Evolutionary conservation across 2,797 vertebrate species (phyloP).

Genomic region (Chanos chanos): DNA sequence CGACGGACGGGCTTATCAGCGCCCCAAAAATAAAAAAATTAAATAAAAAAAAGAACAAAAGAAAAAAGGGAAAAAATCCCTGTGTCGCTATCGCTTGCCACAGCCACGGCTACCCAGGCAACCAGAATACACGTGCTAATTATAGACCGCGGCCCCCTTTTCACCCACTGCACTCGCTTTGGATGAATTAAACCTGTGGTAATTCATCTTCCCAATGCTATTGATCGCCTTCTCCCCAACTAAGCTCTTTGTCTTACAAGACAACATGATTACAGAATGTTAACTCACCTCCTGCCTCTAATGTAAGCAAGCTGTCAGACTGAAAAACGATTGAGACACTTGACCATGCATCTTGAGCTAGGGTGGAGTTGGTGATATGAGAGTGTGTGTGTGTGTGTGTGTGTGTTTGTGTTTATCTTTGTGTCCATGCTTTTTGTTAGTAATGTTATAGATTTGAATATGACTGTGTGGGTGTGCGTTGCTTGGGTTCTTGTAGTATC

Average conservation of each 20-base stretch:
- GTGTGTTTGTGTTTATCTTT: no score
- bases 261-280: background rate
- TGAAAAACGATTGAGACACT: background rate
- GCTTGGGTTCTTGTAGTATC: no score
- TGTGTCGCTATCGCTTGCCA: background rate
- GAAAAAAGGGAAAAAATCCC: no score
- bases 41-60: no score
- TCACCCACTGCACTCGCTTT: background rate
- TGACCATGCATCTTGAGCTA: background rate
- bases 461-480: no score
- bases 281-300: background rate
- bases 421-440: no score
- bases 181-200: background rate
- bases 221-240: background rate
- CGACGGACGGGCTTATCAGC: slow-evolving; percentile 5
- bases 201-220: background rate
- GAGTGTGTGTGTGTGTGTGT: background rate
- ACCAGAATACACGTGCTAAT: background rate
- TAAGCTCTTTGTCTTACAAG: background rate
- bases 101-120: background rate
- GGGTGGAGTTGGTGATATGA: background rate
- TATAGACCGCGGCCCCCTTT: background rate
- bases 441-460: no score
- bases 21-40: no score
- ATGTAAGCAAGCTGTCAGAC: background rate